Percentiles rank a stretch among this genome's conserved stretches.
phyloP scores from a whole-genome alignment of 2,888 invertebrate species.

The Parnassius orleans region DNA sequence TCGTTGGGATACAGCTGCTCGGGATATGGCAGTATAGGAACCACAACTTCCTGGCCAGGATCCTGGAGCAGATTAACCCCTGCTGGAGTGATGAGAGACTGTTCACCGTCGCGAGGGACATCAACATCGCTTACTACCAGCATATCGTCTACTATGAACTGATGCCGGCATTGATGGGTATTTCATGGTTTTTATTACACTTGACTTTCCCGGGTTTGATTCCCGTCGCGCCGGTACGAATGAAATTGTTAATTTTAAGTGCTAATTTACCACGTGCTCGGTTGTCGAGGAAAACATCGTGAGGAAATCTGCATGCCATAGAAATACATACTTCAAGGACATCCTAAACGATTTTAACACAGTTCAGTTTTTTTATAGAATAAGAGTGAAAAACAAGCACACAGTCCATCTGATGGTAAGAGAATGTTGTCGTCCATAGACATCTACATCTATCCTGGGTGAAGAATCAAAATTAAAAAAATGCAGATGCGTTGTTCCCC shows the following conservation, averaged over 20 bases:
- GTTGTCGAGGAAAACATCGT: too few species aligned
- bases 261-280: too few species aligned
- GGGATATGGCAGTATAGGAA: constrained; percentile 74
- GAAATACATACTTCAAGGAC: not conserved
- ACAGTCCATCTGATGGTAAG: too few species aligned
- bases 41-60: constrained; percentile 88
- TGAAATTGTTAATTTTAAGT: too few species aligned
- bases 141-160: constrained; percentile 91
- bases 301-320: not conserved
- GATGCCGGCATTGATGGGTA: constrained; percentile 87
- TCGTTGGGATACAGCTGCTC: constrained; percentile 40
- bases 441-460: too few species aligned
- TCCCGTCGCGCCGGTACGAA: too few species aligned
- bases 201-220: too few species aligned
- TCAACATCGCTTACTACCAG: constrained; percentile 87
- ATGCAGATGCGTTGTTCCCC: too few species aligned
- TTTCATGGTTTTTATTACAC: not conserved
- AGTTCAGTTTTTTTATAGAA: not conserved
- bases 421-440: too few species aligned
- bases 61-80: constrained; percentile 85
- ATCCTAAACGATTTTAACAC: not conserved
- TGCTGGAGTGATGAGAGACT: constrained; percentile 92
- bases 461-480: too few species aligned
- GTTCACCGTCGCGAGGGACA: constrained; percentile 87
- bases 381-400: too few species aligned